Conservation (phyloP, 2,113 vertebrate species). For the Paradisaea rubra region DNA sequence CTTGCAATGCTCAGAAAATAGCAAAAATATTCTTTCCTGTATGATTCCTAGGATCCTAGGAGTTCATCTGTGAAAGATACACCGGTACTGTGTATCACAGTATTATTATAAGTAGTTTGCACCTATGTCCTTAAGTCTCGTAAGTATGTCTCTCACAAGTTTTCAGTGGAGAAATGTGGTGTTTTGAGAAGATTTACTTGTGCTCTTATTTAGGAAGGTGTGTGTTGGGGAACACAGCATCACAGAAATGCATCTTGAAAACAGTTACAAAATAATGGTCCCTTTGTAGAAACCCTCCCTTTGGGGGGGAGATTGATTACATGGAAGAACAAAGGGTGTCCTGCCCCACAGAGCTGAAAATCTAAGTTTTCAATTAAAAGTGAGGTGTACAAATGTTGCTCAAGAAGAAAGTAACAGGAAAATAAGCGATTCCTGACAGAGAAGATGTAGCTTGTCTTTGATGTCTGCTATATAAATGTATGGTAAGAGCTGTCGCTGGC, state of each 20-base stretch:
- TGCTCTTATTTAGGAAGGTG: not conserved
- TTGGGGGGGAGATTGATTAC: not conserved
- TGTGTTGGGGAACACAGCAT: not conserved
- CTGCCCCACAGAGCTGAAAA: not conserved
- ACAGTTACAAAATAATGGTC: not conserved
- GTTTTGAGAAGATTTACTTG: not conserved
- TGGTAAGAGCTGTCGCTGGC: not conserved
- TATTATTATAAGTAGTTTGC: not conserved
- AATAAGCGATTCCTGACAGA: not conserved
- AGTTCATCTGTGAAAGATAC: not conserved
- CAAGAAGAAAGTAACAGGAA: not conserved
- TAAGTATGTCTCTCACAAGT: not conserved
- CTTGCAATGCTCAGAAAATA: not conserved
- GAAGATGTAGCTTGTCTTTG: not conserved
- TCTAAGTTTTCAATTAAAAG: not conserved
- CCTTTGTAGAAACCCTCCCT: not conserved
- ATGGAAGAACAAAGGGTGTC: not conserved
- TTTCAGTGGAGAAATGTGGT: not conserved
- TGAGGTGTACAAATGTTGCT: not conserved
- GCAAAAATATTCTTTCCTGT: not conserved
- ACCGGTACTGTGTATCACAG: not conserved
- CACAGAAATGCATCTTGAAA: not conserved
- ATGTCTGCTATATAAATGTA: not conserved
- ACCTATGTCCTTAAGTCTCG: not conserved
- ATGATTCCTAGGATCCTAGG: not conserved